Conservation (phyloP, 2,888 invertebrate genomes). For the Tenthredo notha region DNA sequence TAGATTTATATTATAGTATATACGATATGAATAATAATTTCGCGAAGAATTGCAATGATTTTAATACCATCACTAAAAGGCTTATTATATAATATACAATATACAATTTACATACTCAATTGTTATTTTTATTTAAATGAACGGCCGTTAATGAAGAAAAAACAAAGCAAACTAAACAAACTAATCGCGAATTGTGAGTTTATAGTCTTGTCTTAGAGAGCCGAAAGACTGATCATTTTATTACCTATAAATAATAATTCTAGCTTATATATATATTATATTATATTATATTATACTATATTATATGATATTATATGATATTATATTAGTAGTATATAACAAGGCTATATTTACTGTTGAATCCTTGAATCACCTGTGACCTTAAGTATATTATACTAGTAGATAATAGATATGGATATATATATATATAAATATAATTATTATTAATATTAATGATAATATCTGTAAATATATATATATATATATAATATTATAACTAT, state of each 20-base stretch:
- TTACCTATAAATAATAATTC: constrained; percentile 2
- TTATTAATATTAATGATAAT: background rate
- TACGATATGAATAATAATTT: background rate
- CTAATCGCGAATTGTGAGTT: constrained; percentile 44
- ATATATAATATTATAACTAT: background rate
- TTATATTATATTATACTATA: no score
- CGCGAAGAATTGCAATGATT: background rate
- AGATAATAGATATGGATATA: background rate
- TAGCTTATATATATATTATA: constrained; percentile 13
- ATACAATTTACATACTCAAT: background rate
- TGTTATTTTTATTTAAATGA: background rate
- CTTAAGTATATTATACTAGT: constrained; percentile 11
- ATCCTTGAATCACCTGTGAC: constrained; percentile 53
- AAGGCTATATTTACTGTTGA: constrained; percentile 52
- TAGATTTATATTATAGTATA: background rate
- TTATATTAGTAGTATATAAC: constrained; percentile 44
- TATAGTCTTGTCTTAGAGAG: constrained; percentile 63
- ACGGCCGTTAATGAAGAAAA: background rate
- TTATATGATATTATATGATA: no score
- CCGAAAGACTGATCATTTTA: constrained; percentile 68
- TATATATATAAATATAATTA: background rate
- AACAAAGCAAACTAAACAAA: background rate
- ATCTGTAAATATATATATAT: constrained; percentile 27
- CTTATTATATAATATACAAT: background rate
- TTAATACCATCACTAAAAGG: background rate